phyloP scores from a whole-genome alignment of 1,140 invertebrate species.

The Venturia canescens region DNA sequence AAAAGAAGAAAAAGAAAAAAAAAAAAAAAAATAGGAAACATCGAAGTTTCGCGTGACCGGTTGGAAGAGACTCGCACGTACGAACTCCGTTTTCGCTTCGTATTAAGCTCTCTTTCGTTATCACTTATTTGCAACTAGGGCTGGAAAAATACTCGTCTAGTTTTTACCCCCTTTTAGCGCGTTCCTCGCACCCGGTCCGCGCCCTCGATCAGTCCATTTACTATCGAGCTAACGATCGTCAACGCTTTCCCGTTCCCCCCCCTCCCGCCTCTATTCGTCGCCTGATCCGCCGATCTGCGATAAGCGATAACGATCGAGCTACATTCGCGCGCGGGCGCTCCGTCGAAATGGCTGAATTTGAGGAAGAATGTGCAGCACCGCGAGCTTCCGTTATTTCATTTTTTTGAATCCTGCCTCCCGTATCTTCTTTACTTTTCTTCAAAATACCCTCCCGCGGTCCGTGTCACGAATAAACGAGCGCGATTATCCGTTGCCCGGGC shows the following conservation, averaged over 20 bases:
- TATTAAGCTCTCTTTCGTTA: not conserved
- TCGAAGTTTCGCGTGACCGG: constrained; percentile 21
- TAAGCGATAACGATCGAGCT: not conserved
- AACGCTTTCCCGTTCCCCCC: not conserved
- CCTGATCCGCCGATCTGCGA: not conserved
- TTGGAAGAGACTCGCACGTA: not conserved
- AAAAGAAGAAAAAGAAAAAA: not conserved
- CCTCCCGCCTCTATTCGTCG: too few species aligned
- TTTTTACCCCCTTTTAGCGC: constrained; percentile 5
- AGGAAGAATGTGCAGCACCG: not conserved
- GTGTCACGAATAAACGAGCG: constrained; percentile 14
- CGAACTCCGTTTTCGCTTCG: not conserved
- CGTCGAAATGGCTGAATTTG: not conserved
- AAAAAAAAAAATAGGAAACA: not conserved
- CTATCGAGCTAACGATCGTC: not conserved
- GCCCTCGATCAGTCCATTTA: constrained; percentile 5
- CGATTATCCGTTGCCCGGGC: constrained; percentile 39
- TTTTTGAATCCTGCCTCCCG: not conserved
- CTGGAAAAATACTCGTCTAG: not conserved
- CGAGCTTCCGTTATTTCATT: not conserved
- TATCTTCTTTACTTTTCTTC: too few species aligned
- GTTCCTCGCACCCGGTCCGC: not conserved
- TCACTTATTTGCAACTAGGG: not conserved
- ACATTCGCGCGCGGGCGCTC: not conserved
- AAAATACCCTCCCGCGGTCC: too few species aligned